A percentile compares a stretch with the other conserved stretches of the same genome.
Evolutionary conservation across 2,797 vertebrate species (phyloP).

Genomic region (Sebastes minor): DNA sequence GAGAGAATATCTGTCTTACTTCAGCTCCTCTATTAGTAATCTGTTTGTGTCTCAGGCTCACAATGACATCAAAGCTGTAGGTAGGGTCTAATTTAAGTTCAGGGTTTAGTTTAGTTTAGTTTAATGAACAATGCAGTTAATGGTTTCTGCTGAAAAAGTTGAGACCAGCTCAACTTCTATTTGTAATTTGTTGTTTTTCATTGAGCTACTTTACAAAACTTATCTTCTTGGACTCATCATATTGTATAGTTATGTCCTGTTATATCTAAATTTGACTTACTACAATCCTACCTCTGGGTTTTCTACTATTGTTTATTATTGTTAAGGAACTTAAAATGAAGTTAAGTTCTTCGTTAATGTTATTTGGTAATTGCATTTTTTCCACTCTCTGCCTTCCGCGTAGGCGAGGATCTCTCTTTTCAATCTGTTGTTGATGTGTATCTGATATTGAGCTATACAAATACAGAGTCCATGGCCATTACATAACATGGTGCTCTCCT

Average conservation of each 20-base stretch:
- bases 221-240: background rate
- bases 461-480: background rate
- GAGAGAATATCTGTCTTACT: slow-evolving; percentile 13
- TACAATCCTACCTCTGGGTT: background rate
- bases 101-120: slow-evolving; percentile 18
- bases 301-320: background rate
- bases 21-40: slow-evolving; percentile 22
- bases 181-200: background rate
- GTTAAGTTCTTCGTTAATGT: background rate
- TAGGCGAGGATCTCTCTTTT: background rate
- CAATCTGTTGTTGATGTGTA: too few relatives aligned
- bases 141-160: background rate
- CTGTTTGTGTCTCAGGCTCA: background rate
- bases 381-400: background rate
- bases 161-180: too few relatives aligned
- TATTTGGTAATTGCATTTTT: background rate
- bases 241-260: background rate
- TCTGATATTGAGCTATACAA: background rate
- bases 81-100: too few relatives aligned
- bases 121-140: slow-evolving; percentile 13
- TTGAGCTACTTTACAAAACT: background rate
- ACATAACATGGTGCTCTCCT: background rate
- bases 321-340: background rate
- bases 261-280: background rate
- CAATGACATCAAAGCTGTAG: slow-evolving; percentile 29